These are phyloP conservation scores for Amiota minor DNA, from an alignment of 2,888 invertebrate genomes.

Conservation along the genomic window DNA sequence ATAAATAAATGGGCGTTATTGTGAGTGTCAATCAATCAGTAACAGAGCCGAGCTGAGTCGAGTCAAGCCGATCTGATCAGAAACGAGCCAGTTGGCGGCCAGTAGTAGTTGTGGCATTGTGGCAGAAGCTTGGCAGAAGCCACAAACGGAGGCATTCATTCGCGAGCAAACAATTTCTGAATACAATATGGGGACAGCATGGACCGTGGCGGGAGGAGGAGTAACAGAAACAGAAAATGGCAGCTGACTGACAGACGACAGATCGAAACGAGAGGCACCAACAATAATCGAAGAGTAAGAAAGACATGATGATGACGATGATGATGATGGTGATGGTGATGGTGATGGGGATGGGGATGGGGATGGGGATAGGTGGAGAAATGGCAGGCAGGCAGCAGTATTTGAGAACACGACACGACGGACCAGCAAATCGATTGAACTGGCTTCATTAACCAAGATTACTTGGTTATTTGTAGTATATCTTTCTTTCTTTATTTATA, in stretches of 20 bases:
- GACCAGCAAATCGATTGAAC: conserved; percentile 60
- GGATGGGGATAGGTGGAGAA: not conserved
- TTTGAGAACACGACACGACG: not conserved
- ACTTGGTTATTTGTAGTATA: not conserved
- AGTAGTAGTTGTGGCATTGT: conserved; percentile 12
- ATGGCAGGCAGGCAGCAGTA: too few species aligned
- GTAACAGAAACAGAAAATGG: conserved; percentile 55
- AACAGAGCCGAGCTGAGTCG: conserved; percentile 35
- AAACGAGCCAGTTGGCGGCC: conserved; percentile 2
- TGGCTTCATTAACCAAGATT: conserved; percentile 57
- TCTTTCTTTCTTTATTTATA: not conserved
- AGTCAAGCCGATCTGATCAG: conserved; percentile 3
- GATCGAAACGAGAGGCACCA: conserved; percentile 53
- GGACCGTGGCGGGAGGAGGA: not conserved
- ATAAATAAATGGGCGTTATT: conserved; percentile 59
- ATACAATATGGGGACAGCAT: not conserved
- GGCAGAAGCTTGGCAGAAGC: conserved; percentile 24
- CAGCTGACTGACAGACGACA: conserved; percentile 64
- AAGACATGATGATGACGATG: conserved; percentile 27
- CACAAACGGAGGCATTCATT: conserved; percentile 11
- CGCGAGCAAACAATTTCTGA: not conserved
- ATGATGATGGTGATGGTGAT: conserved; percentile 31
- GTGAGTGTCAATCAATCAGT: conserved; percentile 67
- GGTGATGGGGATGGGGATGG: conserved; percentile 32
- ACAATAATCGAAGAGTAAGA: too few species aligned